Percentiles rank a stretch among this genome's conserved stretches.
Conservation (phyloP, 2,888 invertebrate genomes). For the Leptinotarsa tumamoca region DNA sequence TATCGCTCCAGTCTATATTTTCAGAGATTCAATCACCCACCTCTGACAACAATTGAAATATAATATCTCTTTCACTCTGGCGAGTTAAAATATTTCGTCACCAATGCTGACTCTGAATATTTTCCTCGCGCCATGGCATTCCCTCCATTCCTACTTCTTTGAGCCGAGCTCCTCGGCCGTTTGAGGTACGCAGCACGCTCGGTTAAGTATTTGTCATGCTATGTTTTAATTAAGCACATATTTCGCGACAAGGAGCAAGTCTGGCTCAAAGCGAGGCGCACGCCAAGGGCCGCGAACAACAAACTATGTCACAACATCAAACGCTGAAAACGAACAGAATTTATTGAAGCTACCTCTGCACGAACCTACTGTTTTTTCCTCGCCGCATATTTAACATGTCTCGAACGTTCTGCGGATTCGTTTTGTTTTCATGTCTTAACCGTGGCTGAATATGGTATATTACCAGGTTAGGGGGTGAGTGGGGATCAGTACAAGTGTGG, state of each 20-base stretch:
- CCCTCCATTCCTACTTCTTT: slow-evolving; percentile 34
- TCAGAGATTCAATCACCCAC: no score
- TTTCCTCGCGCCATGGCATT: not conserved
- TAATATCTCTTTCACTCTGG: no score
- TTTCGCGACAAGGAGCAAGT: slow-evolving; percentile 61
- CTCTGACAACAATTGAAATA: no score
- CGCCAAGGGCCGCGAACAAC: slow-evolving; percentile 54
- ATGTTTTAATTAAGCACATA: slow-evolving; percentile 66
- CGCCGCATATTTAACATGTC: slow-evolving; percentile 45
- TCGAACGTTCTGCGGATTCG: slow-evolving; percentile 34
- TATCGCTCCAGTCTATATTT: no score
- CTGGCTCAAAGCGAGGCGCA: slow-evolving; percentile 58
- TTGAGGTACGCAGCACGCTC: slow-evolving; percentile 56
- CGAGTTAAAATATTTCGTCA: no score
- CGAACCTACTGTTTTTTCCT: slow-evolving; percentile 37
- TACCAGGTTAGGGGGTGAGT: not conserved
- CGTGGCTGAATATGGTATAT: slow-evolving; percentile 34
- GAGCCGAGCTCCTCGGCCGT: slow-evolving; percentile 48
- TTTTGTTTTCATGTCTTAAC: slow-evolving; percentile 40
- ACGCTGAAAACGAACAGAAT: slow-evolving; percentile 56
- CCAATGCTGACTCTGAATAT: no score
- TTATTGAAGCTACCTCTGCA: slow-evolving; percentile 46
- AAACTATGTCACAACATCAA: slow-evolving; percentile 53
- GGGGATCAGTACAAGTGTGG: no score
- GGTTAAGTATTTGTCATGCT: slow-evolving; percentile 65